A percentile compares a stretch with the other conserved stretches of the same genome.
Evolutionary conservation across 30 jellyfish, hydroid and myxozoan genomes (phyloP).

Genomic region (Phacellophora camtschatica): DNA sequence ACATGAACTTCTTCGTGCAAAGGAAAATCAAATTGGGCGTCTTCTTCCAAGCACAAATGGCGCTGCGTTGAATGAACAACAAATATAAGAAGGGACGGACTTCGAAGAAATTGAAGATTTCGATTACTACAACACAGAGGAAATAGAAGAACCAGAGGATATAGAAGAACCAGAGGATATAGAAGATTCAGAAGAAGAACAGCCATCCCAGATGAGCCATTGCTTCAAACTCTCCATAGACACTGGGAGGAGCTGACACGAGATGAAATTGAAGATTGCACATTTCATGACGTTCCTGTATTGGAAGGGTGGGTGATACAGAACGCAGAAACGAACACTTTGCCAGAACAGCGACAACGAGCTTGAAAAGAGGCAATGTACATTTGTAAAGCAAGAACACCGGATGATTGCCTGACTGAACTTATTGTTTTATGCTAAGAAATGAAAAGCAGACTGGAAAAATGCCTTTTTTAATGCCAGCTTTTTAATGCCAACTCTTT

Average conservation of each 20-base stretch:
- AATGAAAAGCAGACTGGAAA: too few species aligned
- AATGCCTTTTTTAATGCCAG: too few species aligned
- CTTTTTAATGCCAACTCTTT: too few species aligned
- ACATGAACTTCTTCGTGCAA: neutral
- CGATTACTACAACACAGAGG: neutral
- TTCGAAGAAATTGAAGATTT: neutral
- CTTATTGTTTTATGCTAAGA: too few species aligned
- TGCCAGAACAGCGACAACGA: too few species aligned
- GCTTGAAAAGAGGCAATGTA: neutral
- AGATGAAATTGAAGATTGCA: constrained; percentile 28
- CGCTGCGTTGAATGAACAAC: too few species aligned
- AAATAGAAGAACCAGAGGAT: neutral
- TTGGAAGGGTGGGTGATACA: constrained; percentile 4
- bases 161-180: neutral
- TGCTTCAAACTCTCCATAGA: neutral
- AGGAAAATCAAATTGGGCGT: neutral
- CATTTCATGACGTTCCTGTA: neutral
- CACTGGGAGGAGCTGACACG: constrained; percentile 22
- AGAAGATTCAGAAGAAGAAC: neutral
- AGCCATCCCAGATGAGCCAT: neutral
- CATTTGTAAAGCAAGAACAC: constrained; percentile 21
- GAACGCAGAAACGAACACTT: too few species aligned
- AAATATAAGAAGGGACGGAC: too few species aligned
- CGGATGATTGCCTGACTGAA: constrained; percentile 23
- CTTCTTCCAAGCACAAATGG: too few species aligned